A percentile compares a stretch with the other conserved stretches of the same genome.
Evolutionary conservation across 2,888 invertebrate genomes (phyloP).

Genomic region (Megaustenia siamemsis): DNA sequence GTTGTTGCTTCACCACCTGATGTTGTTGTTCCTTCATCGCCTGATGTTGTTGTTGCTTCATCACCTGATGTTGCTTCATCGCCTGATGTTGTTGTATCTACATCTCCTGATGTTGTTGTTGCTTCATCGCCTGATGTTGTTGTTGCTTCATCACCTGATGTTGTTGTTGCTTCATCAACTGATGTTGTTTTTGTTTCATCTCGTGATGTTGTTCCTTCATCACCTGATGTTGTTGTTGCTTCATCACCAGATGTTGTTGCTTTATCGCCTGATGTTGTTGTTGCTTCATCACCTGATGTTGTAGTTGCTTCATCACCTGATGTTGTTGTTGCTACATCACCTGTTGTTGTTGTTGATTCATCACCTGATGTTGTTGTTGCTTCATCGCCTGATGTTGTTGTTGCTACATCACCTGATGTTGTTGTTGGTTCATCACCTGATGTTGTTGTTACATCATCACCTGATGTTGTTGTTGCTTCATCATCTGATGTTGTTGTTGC

Average conservation of each 20-base stretch:
- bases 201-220: background rate
- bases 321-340: too few species aligned
- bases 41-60: background rate
- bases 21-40: constrained; percentile 9
- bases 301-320: too few species aligned
- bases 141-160: background rate
- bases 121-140: constrained; percentile 19
- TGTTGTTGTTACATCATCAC: background rate
- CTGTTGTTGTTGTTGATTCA: too few species aligned
- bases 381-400: too few species aligned
- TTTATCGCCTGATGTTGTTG: too few species aligned
- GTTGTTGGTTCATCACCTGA: background rate
- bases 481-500: background rate
- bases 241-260: too few species aligned
- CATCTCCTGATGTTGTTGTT: background rate
- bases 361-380: too few species aligned
- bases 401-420: background rate
- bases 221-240: too few species aligned
- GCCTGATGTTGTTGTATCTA: background rate
- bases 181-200: background rate
- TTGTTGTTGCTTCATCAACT: background rate
- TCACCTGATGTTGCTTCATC: constrained; percentile 10
- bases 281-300: too few species aligned
- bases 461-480: background rate
- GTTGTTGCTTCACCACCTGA: background rate